These are phyloP conservation scores for Drosophila mimetica DNA, from an alignment of 2,888 invertebrate species.

Conservation along the genomic window DNA sequence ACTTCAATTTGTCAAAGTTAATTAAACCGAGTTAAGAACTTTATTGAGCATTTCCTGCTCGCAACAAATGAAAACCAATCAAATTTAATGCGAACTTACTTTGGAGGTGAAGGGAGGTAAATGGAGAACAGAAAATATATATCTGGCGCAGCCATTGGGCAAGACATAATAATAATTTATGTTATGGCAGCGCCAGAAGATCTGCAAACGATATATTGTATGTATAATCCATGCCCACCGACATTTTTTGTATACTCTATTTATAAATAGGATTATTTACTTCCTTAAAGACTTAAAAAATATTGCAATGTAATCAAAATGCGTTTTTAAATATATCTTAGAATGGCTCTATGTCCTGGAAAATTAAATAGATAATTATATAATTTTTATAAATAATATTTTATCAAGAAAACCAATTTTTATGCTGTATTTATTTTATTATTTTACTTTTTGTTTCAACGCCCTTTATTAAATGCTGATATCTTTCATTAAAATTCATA, in stretches of 20 bases:
- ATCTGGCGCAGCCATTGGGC: constrained; percentile 41
- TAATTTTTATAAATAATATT: too few relatives aligned
- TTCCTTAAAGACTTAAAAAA: too few relatives aligned
- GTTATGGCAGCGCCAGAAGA: constrained; percentile 58
- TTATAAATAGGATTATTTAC: not conserved
- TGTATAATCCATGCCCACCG: constrained; percentile 17
- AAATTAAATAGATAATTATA: too few relatives aligned
- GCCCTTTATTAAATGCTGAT: too few relatives aligned
- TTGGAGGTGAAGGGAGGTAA: constrained; percentile 12
- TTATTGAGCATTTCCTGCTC: constrained; percentile 54
- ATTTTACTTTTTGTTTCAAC: too few relatives aligned
- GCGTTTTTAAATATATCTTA: too few relatives aligned
- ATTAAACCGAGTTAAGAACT: constrained; percentile 48
- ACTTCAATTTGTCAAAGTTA: constrained; percentile 56
- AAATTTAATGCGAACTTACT: constrained; percentile 50
- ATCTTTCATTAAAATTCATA: too few relatives aligned
- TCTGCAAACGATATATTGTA: constrained; percentile 61
- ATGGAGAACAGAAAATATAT: constrained; percentile 28
- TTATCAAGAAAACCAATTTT: too few relatives aligned
- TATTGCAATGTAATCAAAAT: too few relatives aligned
- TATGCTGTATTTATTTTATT: too few relatives aligned
- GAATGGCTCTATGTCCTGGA: too few relatives aligned
- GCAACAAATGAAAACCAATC: constrained; percentile 59
- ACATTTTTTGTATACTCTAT: constrained; percentile 9
- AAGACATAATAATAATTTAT: constrained; percentile 70